A percentile compares a stretch with the other conserved stretches of the same genome.
These are phyloP conservation scores for Drosophila vallismaia DNA, from an alignment of 2,888 invertebrate genomes.

Conservation along the genomic window DNA sequence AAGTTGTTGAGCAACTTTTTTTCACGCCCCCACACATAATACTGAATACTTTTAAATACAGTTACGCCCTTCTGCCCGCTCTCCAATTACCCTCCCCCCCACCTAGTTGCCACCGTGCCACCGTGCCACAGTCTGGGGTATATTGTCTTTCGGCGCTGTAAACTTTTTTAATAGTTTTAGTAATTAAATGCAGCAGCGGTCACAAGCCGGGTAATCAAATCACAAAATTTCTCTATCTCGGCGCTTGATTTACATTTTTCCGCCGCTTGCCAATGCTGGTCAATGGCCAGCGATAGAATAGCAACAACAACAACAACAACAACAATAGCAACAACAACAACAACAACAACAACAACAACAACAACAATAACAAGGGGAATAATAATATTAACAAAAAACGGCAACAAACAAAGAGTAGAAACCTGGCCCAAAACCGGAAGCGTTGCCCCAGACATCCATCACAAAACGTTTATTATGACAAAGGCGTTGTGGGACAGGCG, in stretches of 20 bases:
- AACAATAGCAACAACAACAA: slow-evolving; percentile 7
- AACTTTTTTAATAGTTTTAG: slow-evolving; percentile 25
- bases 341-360: background rate
- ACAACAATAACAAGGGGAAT: slow-evolving; percentile 1
- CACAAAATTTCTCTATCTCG: slow-evolving; percentile 6
- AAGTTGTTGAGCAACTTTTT: slow-evolving; percentile 57
- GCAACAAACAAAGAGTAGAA: slow-evolving; percentile 7
- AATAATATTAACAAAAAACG: slow-evolving; percentile 1
- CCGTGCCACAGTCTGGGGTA: background rate
- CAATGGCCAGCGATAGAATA: slow-evolving; percentile 25
- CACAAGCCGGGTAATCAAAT: slow-evolving; percentile 25
- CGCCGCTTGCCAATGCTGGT: slow-evolving; percentile 4
- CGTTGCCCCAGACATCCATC: slow-evolving; percentile 54
- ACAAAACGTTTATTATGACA: slow-evolving; percentile 29
- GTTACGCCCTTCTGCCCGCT: slow-evolving; percentile 3
- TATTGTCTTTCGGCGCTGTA: slow-evolving; percentile 19
- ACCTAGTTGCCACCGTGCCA: background rate
- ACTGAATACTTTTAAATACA: slow-evolving; percentile 8
- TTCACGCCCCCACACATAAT: slow-evolving; percentile 31
- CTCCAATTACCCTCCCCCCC: background rate
- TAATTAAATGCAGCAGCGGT: slow-evolving; percentile 26
- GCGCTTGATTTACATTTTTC: background rate
- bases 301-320: slow-evolving; percentile 4
- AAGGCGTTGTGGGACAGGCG: background rate
- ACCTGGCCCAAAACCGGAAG: slow-evolving; percentile 56